Evolutionary conservation across 2,797 vertebrate species (phyloP).

Genomic region (Lacerta bilineata): DNA sequence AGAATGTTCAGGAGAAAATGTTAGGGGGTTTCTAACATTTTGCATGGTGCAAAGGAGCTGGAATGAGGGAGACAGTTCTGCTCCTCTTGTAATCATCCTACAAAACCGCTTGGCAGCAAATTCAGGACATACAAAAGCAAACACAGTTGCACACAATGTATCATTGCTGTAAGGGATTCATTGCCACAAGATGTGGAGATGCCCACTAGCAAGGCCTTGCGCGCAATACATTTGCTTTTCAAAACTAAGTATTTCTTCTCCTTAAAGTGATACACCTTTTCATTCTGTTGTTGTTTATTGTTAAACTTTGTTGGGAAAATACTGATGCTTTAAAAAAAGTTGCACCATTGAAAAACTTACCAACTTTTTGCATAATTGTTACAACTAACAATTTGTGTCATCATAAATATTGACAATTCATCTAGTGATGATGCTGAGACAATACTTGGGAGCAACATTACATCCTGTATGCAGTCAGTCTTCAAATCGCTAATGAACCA

Average conservation of each 20-base stretch:
- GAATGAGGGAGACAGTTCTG: no score
- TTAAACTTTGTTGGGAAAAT: background rate
- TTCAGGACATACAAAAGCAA: no score
- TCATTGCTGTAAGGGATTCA: no score
- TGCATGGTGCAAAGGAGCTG: no score
- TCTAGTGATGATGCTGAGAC: background rate
- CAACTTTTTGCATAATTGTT: no score
- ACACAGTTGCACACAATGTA: no score
- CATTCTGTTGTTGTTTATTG: background rate
- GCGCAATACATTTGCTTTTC: background rate
- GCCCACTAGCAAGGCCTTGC: no score
- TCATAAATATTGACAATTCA: background rate
- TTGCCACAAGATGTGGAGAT: no score
- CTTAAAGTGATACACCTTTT: background rate
- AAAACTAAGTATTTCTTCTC: background rate
- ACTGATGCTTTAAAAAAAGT: background rate
- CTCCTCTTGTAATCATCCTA: no score
- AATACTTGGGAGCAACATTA: background rate
- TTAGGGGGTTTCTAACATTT: background rate
- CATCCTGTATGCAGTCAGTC: background rate
- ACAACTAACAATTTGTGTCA: background rate
- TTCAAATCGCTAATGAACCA: background rate
- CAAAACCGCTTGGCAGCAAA: no score
- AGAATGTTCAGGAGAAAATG: background rate
- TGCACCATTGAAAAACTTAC: background rate